Conservation (phyloP, 2,113 vertebrate species). For the Charadrius vociferus region DNA sequence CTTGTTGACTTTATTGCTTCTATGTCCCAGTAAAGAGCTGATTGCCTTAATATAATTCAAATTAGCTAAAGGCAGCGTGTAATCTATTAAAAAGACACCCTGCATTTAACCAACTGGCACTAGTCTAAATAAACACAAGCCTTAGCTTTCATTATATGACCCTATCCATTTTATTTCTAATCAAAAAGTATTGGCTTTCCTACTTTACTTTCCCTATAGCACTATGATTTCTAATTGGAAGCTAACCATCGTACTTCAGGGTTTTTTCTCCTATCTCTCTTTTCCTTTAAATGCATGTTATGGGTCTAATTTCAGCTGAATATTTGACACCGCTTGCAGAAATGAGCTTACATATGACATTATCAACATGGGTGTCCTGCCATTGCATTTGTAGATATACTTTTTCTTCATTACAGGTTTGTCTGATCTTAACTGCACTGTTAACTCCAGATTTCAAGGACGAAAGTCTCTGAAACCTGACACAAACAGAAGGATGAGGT, state of each 20-base stretch:
- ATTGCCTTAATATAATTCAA: constrained; percentile 16
- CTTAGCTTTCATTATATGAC: neutral
- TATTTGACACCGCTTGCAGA: neutral
- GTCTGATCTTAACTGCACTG: neutral
- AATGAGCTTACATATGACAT: neutral
- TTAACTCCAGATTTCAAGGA: neutral
- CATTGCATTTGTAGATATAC: neutral
- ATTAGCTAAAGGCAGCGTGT: constrained; percentile 2
- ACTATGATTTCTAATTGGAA: neutral
- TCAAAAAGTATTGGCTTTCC: neutral
- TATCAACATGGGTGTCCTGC: neutral
- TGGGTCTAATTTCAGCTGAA: neutral
- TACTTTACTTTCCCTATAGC: neutral
- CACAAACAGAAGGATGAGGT: neutral
- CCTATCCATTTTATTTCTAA: constrained; percentile 9
- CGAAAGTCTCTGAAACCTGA: neutral
- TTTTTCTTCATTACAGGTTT: neutral
- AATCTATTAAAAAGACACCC: constrained; percentile 8
- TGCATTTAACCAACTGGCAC: neutral
- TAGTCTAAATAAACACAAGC: neutral
- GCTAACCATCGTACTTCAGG: neutral
- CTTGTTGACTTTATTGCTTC: constrained; percentile 6
- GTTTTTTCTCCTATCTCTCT: fast-evolving
- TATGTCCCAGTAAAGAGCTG: neutral
- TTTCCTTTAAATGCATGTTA: neutral